phyloP scores from a whole-genome alignment of 2,797 vertebrate species.

The Odontamblyopus rebecca region DNA sequence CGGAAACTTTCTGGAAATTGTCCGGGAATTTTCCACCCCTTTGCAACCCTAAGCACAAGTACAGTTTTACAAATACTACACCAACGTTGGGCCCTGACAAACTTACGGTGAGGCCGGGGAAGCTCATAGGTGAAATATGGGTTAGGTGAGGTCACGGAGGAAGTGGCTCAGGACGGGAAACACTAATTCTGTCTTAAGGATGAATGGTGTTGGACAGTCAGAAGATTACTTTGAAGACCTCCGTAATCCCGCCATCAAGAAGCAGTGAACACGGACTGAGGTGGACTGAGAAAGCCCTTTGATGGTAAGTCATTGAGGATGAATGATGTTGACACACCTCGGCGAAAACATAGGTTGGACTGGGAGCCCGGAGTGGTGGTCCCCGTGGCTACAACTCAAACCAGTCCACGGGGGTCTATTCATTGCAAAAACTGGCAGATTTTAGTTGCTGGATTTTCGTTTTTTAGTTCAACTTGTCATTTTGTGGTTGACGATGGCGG shows the following conservation, averaged over 20 bases:
- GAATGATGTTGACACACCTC: slow-evolving; percentile 3
- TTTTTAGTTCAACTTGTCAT: background rate
- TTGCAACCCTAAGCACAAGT: background rate
- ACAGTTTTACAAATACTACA: background rate
- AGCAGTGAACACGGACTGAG: slow-evolving; percentile 40
- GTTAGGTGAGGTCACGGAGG: slow-evolving; percentile 50
- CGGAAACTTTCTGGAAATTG: too few species aligned
- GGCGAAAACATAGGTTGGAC: background rate
- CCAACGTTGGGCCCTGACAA: background rate
- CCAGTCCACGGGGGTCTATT: background rate
- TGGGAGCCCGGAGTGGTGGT: background rate
- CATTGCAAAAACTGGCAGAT: background rate
- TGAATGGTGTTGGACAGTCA: slow-evolving; percentile 37
- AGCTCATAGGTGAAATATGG: slow-evolving; percentile 5
- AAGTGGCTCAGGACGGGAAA: slow-evolving; percentile 13
- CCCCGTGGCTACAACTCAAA: background rate
- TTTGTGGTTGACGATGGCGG: background rate
- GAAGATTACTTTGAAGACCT: slow-evolving; percentile 11
- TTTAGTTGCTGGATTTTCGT: too few species aligned
- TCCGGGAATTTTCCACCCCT: too few species aligned
- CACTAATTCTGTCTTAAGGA: slow-evolving; percentile 46
- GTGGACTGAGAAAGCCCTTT: slow-evolving; percentile 1
- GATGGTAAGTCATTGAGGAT: slow-evolving; percentile 20
- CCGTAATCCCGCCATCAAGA: slow-evolving; percentile 6
- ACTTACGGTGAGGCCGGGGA: background rate